phyloP scores from a whole-genome alignment of 23 tunicate species.

The Ciona savignyi region DNA sequence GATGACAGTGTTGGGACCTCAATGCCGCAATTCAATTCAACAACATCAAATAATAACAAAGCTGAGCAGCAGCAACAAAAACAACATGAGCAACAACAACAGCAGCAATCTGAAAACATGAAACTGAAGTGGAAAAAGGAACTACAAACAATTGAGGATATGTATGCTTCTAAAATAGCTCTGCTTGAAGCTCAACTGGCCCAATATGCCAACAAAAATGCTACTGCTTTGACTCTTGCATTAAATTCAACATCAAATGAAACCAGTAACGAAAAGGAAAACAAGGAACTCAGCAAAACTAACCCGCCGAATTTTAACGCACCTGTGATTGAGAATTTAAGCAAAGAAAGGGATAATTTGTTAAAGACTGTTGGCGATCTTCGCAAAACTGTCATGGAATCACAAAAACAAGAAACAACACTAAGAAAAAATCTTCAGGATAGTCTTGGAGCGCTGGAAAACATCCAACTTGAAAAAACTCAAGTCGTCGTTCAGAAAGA shows the following conservation, averaged over 20 bases:
- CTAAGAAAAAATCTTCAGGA: constrained; percentile 61
- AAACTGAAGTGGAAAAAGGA: neutral
- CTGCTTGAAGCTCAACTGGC: constrained; percentile 43
- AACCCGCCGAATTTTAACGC: constrained; percentile 4
- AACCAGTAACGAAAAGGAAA: constrained; percentile 7
- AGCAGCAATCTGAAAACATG: neutral
- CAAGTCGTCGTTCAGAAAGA: constrained; percentile 46
- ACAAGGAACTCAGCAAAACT: neutral
- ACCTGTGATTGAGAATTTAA: constrained; percentile 28
- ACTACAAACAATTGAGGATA: constrained; percentile 20
- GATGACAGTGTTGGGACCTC: neutral
- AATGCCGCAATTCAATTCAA: neutral
- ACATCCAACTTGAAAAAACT: constrained; percentile 64
- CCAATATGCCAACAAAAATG: constrained; percentile 12
- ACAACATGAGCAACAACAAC: neutral
- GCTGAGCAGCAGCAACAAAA: no score
- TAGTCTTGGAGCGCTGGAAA: constrained; percentile 57
- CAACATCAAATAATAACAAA: neutral
- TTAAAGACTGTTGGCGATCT: constrained; percentile 41
- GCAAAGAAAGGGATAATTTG: constrained; percentile 65
- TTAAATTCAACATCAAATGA: constrained; percentile 16
- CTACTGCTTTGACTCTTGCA: neutral
- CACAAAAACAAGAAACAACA: constrained; percentile 32
- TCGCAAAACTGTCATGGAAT: constrained; percentile 17
- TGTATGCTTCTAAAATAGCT: constrained; percentile 50